Evolutionary conservation across 2,113 vertebrate species (phyloP).

Genomic region (Hyla sarda): DNA sequence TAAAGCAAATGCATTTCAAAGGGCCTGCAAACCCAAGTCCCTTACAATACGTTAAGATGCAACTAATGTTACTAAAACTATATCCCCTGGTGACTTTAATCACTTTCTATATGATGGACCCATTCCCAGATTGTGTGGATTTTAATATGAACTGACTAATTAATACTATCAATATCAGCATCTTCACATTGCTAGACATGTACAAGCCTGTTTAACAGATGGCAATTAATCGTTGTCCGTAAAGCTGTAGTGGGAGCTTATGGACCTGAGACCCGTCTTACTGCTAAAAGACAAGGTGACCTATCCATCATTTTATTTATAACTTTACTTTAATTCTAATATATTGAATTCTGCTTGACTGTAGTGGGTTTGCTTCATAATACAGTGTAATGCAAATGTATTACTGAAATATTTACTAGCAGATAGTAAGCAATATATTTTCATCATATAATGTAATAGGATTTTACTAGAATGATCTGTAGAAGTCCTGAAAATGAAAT

Average conservation of each 20-base stretch:
- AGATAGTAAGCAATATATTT: no score
- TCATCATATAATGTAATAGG: no score
- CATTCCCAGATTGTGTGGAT: constrained; percentile 47
- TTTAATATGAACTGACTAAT: constrained; percentile 56
- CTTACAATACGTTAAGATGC: constrained; percentile 57
- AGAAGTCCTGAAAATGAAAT: no score
- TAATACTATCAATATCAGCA: constrained; percentile 52
- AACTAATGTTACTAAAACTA: constrained; percentile 24
- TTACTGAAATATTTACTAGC: no score
- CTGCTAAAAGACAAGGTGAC: constrained; percentile 18
- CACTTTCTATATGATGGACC: constrained; percentile 51
- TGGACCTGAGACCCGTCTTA: neutral
- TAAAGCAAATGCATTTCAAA: constrained; percentile 54
- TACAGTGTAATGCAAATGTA: no score
- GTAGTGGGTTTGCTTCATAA: no score
- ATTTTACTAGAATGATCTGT: no score
- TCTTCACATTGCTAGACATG: constrained; percentile 46
- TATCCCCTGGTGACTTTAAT: constrained; percentile 41
- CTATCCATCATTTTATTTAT: neutral
- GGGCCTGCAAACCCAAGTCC: constrained; percentile 40
- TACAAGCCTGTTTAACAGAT: constrained; percentile 44
- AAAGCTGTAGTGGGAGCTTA: constrained; percentile 7
- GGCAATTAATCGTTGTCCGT: constrained; percentile 41
- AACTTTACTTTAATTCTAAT: neutral
- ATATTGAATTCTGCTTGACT: neutral